Evolutionary conservation across 2,113 vertebrate species (phyloP).

Genomic region (Pagrus major): DNA sequence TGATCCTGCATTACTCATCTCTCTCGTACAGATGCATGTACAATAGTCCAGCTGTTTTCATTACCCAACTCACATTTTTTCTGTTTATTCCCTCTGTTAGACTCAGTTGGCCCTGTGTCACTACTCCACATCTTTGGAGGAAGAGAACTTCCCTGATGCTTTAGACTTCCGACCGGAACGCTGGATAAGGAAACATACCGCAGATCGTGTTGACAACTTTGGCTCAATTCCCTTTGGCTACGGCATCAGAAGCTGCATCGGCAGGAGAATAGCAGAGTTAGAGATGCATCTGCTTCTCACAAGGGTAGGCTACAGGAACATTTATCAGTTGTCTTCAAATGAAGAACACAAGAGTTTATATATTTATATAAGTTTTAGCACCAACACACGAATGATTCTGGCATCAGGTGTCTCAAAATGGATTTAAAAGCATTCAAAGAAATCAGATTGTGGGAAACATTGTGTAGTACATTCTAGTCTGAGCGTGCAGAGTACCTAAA

Average conservation of each 20-base stretch:
- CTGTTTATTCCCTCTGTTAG: conserved; percentile 69
- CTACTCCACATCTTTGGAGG: conserved; percentile 90
- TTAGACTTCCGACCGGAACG: conserved; percentile 88
- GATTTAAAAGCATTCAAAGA: too few species aligned
- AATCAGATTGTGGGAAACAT: too few species aligned
- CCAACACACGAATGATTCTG: too few species aligned
- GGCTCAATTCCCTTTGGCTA: conserved; percentile 95
- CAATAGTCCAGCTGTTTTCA: conserved; percentile 59
- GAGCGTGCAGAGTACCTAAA: too few species aligned
- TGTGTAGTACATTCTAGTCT: too few species aligned
- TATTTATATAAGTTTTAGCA: too few species aligned
- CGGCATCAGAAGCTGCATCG: conserved; percentile 92
- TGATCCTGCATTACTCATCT: conserved; percentile 64
- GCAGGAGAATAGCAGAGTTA: conserved; percentile 91
- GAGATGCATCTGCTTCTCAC: conserved; percentile 91
- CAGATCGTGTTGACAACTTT: conserved; percentile 91
- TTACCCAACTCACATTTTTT: conserved; percentile 21
- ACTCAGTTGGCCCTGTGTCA: conserved; percentile 95
- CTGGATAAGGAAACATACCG: conserved; percentile 89
- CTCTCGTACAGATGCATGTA: conserved; percentile 25
- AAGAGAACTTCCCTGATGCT: conserved; percentile 86
- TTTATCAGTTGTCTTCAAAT: neutral
- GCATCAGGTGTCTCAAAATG: too few species aligned
- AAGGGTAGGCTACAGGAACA: conserved; percentile 86
- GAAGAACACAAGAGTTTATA: too few species aligned